phyloP scores from a whole-genome alignment of 2,888 invertebrate genomes.

The Diaperis boleti region DNA sequence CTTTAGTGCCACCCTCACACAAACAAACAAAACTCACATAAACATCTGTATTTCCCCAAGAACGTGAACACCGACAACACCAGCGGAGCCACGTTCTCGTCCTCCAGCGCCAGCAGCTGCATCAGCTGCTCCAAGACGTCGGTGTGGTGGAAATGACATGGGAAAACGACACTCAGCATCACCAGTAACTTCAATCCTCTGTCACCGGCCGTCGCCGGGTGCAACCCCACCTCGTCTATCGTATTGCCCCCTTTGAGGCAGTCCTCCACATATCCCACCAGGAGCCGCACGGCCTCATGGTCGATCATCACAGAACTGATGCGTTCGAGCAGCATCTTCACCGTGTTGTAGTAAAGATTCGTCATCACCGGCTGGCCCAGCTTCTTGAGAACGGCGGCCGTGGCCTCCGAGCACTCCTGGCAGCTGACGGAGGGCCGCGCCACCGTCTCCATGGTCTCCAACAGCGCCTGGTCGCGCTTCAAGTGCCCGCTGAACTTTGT shows the following conservation, averaged over 20 bases:
- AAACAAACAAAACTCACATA: conserved; percentile 71
- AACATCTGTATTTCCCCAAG: conserved; percentile 87
- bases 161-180: conserved; percentile 92
- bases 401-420: conserved; percentile 93
- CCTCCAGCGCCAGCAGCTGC: conserved; percentile 83
- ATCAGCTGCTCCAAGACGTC: conserved; percentile 84
- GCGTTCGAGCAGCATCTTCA: conserved; percentile 94
- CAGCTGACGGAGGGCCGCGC: conserved; percentile 92
- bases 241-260: conserved; percentile 79
- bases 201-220: conserved; percentile 85
- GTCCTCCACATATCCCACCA: conserved; percentile 72
- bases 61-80: conserved; percentile 88
- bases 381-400: conserved; percentile 88
- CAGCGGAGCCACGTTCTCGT: conserved; percentile 83
- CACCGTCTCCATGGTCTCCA: conserved; percentile 89
- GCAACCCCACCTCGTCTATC: conserved; percentile 82
- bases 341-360: conserved; percentile 94
- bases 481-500: conserved; percentile 85
- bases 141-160: conserved; percentile 90
- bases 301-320: conserved; percentile 98
- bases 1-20: neutral
- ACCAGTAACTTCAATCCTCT: conserved; percentile 90
- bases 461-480: conserved; percentile 76
- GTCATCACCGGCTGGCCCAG: conserved; percentile 95
- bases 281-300: conserved; percentile 84